Percentiles rank a stretch among this genome's conserved stretches.
These are phyloP conservation scores for Drosophila ezoana DNA, from an alignment of 2,888 invertebrate genomes.

Conservation along the genomic window DNA sequence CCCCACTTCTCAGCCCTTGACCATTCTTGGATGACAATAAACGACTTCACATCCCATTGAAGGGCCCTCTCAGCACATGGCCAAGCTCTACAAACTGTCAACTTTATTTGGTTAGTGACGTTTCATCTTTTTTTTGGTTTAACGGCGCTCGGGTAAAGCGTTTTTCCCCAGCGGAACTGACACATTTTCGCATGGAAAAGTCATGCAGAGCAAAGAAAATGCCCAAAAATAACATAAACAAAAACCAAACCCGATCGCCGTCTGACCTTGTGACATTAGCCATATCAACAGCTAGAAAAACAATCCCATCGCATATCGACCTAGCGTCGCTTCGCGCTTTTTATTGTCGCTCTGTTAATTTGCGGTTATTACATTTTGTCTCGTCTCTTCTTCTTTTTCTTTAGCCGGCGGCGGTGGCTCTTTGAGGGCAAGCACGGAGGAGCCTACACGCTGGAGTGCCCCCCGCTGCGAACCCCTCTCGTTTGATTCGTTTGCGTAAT, in stretches of 20 bases:
- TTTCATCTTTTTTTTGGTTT: slow-evolving; percentile 5
- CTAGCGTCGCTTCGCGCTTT: slow-evolving; percentile 23
- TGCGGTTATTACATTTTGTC: slow-evolving; percentile 55
- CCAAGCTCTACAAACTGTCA: slow-evolving; percentile 15
- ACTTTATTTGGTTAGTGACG: slow-evolving; percentile 25
- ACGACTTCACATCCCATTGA: slow-evolving; percentile 34
- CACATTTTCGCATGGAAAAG: slow-evolving; percentile 67
- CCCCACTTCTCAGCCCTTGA: slow-evolving; percentile 43
- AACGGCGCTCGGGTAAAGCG: neutral
- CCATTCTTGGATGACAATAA: slow-evolving; percentile 31
- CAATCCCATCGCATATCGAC: slow-evolving; percentile 35
- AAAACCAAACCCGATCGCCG: slow-evolving; percentile 28
- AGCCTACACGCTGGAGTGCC: slow-evolving; percentile 22
- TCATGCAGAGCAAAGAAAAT: slow-evolving; percentile 34
- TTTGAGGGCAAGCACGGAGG: slow-evolving; percentile 19
- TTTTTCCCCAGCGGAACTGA: slow-evolving; percentile 31
- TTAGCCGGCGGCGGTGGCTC: slow-evolving; percentile 15
- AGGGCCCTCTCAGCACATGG: slow-evolving; percentile 20
- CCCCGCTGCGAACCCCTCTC: neutral
- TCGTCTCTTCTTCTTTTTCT: slow-evolving; percentile 31
- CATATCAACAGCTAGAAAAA: slow-evolving; percentile 18
- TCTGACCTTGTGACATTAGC: slow-evolving; percentile 62
- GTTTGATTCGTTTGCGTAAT: slow-evolving; percentile 36
- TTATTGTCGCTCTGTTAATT: slow-evolving; percentile 55
- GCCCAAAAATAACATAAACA: slow-evolving; percentile 13